Conservation (phyloP, 2,888 invertebrate genomes). For the Caradrina kadenii region DNA sequence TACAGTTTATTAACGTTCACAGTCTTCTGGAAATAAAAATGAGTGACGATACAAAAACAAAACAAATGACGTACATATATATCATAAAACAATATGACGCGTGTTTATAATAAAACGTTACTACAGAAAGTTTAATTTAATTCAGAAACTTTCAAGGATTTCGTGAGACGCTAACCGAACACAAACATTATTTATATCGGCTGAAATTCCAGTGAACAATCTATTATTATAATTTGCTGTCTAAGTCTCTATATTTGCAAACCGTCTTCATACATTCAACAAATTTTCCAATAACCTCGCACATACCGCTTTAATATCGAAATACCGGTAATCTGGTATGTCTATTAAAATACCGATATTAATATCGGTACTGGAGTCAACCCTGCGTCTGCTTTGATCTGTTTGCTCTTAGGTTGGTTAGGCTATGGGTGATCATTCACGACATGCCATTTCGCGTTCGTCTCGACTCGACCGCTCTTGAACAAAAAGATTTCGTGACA, state of each 20-base stretch:
- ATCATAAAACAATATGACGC: conserved; percentile 40
- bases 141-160: conserved; percentile 26
- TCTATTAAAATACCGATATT: conserved; percentile 40
- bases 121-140: conserved; percentile 25
- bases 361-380: conserved; percentile 34
- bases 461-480: conserved; percentile 45
- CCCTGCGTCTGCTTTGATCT: conserved; percentile 72
- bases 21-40: conserved; percentile 15
- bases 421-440: conserved; percentile 64
- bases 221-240: neutral
- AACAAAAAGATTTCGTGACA: conserved; percentile 56
- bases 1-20: neutral
- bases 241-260: conserved; percentile 12
- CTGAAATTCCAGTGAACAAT: conserved; percentile 5
- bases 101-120: conserved; percentile 50
- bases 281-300: conserved; percentile 37
- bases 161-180: conserved; percentile 15
- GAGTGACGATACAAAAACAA: conserved; percentile 30
- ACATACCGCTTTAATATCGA: conserved; percentile 22
- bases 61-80: conserved; percentile 39
- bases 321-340: conserved; percentile 46
- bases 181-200: conserved; percentile 10
- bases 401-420: conserved; percentile 67
- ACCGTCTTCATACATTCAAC: neutral
- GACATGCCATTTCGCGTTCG: conserved; percentile 63